Conservation (phyloP, 1,140 invertebrate species). For the Armadillidium nasatum region DNA sequence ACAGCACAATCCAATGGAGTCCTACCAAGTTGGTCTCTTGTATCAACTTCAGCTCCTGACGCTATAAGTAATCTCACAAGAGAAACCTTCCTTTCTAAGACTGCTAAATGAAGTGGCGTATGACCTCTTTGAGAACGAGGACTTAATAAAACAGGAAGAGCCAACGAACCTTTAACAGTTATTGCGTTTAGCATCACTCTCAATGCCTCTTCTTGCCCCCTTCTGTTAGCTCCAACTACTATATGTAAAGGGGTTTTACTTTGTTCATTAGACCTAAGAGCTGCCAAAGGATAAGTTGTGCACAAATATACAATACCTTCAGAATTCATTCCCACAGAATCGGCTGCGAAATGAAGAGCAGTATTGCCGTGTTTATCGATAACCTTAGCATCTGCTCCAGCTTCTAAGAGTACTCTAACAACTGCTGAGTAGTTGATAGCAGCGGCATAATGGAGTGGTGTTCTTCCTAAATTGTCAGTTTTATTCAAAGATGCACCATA, state of each 20-base stretch:
- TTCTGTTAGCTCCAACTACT: slow-evolving; percentile 34
- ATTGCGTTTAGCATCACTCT: slow-evolving; percentile 31
- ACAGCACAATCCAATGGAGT: slow-evolving; percentile 44
- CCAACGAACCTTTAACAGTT: slow-evolving; percentile 9
- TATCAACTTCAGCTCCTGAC: slow-evolving; percentile 41
- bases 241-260: slow-evolving; percentile 44
- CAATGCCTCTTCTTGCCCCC: slow-evolving; percentile 31
- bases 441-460: slow-evolving; percentile 32
- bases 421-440: slow-evolving; percentile 30
- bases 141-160: slow-evolving; percentile 34
- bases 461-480: slow-evolving; percentile 30
- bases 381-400: slow-evolving; percentile 22
- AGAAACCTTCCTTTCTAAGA: slow-evolving; percentile 38
- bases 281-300: slow-evolving; percentile 25
- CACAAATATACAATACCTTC: slow-evolving; percentile 27
- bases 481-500: slow-evolving; percentile 31
- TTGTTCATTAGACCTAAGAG: slow-evolving; percentile 33
- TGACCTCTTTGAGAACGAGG: slow-evolving; percentile 38
- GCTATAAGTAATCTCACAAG: slow-evolving; percentile 37
- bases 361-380: slow-evolving; percentile 36
- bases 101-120: slow-evolving; percentile 45
- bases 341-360: slow-evolving; percentile 36
- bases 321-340: slow-evolving; percentile 27
- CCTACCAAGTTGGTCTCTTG: slow-evolving; percentile 43
- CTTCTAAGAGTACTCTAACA: slow-evolving; percentile 24